These are phyloP conservation scores for Avahi laniger DNA, from an alignment of 2,797 vertebrate species.

Conservation along the genomic window DNA sequence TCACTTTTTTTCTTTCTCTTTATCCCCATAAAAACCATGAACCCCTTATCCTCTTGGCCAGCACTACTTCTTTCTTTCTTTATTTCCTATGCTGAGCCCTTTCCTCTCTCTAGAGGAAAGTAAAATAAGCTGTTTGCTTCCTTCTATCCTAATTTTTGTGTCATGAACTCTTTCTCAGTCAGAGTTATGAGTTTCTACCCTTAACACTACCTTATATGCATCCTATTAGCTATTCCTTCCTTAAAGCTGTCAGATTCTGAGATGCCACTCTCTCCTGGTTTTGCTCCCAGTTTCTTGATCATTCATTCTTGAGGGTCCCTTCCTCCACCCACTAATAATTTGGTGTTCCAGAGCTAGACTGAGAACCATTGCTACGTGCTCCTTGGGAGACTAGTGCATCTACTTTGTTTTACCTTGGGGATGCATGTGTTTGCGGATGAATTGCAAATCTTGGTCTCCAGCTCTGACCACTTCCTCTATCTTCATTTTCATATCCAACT, in stretches of 20 bases:
- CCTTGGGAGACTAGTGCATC: neutral
- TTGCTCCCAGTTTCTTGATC: neutral
- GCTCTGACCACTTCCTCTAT: neutral
- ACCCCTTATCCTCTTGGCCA: no score
- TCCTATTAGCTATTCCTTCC: neutral
- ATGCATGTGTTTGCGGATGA: neutral
- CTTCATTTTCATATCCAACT: neutral
- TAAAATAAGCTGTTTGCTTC: no score
- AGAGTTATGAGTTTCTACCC: no score
- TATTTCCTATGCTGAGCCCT: no score
- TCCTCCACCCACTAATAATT: neutral
- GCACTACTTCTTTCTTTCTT: no score
- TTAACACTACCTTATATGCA: neutral
- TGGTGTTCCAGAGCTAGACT: neutral
- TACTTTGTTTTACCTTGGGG: neutral
- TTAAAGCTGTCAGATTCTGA: neutral
- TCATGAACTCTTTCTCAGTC: no score
- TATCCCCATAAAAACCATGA: no score
- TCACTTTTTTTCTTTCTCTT: no score
- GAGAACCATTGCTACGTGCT: neutral
- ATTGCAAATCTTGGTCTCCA: neutral
- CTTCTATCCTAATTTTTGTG: no score
- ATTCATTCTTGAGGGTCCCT: neutral
- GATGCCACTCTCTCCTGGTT: neutral
- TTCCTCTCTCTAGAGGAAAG: no score